Percentiles rank a stretch among this genome's conserved stretches.
phyloP scores from a whole-genome alignment of 2,113 vertebrate species.

The Podarcis raffonei region DNA sequence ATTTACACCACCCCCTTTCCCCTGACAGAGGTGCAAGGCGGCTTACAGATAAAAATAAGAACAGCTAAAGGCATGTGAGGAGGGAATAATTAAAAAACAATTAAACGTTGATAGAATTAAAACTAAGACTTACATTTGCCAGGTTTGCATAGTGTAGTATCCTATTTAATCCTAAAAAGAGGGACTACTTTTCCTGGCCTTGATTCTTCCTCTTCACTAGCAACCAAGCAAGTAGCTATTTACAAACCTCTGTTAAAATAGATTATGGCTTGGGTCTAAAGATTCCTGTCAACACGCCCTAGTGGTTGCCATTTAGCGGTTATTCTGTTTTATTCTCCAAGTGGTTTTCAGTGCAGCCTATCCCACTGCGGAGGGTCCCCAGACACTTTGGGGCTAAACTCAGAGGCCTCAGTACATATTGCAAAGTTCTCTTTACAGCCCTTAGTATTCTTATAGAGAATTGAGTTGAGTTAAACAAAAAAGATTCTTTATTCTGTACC shows the following conservation, averaged over 20 bases:
- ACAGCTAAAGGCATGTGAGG: too few species aligned
- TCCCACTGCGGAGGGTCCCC: background rate
- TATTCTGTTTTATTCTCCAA: background rate
- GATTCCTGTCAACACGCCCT: background rate
- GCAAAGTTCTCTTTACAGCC: background rate
- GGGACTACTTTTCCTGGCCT: background rate
- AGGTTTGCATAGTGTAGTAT: too few species aligned
- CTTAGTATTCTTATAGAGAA: background rate
- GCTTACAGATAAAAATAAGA: too few species aligned
- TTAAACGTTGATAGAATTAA: too few species aligned
- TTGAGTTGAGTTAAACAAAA: background rate
- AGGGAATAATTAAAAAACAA: too few species aligned
- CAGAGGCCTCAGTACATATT: background rate
- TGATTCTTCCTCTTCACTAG: background rate
- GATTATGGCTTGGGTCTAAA: background rate
- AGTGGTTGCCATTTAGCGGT: background rate
- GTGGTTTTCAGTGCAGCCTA: background rate
- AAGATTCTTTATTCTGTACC: background rate
- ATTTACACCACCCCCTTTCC: too few species aligned
- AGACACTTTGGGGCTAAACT: background rate
- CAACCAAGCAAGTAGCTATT: background rate
- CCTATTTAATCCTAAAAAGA: background rate
- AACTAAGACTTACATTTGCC: too few species aligned
- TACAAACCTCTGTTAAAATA: background rate
- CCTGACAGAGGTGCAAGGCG: too few species aligned